Evolutionary conservation across 37 sponge, comb jelly and placozoan species (phyloP).

Genomic region (Halisarca cf. caerulea): DNA sequence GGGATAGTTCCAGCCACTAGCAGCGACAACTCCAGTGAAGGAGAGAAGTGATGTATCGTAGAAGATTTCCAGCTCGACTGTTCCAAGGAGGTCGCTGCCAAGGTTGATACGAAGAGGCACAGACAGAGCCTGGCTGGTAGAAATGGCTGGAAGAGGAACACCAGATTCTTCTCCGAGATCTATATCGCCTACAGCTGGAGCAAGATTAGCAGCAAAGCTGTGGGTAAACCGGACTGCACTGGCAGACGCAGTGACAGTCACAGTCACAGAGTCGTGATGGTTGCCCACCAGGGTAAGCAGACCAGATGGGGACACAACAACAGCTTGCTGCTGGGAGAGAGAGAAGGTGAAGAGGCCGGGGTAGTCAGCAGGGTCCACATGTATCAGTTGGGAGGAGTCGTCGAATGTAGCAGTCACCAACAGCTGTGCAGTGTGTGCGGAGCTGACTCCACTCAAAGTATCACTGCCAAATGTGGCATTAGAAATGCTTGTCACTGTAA

Average conservation of each 20-base stretch:
- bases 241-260: constrained; percentile 15
- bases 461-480: constrained; percentile 17
- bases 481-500: constrained; percentile 25
- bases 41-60: constrained; percentile 53
- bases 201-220: constrained; percentile 48
- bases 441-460: constrained; percentile 43
- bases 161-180: constrained; percentile 68
- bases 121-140: constrained; percentile 25
- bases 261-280: constrained; percentile 29
- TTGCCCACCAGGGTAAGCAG: constrained; percentile 52
- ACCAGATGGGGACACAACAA: constrained; percentile 44
- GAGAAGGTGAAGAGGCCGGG: constrained; percentile 48
- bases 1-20: constrained; percentile 26
- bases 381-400: constrained; percentile 38
- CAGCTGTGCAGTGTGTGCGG: constrained; percentile 23
- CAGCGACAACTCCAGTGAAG: constrained; percentile 27
- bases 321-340: constrained; percentile 13
- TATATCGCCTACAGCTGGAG: constrained; percentile 75
- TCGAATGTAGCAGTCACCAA: constrained; percentile 32
- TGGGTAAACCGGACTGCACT: background rate
- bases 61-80: constrained; percentile 49
- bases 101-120: constrained; percentile 70
- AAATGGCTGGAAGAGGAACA: constrained; percentile 30
- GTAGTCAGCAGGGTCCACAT: constrained; percentile 17
- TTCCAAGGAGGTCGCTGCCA: constrained; percentile 32